phyloP scores from a whole-genome alignment of 1,140 invertebrate species.

The Phymorhynchus buccinoides region DNA sequence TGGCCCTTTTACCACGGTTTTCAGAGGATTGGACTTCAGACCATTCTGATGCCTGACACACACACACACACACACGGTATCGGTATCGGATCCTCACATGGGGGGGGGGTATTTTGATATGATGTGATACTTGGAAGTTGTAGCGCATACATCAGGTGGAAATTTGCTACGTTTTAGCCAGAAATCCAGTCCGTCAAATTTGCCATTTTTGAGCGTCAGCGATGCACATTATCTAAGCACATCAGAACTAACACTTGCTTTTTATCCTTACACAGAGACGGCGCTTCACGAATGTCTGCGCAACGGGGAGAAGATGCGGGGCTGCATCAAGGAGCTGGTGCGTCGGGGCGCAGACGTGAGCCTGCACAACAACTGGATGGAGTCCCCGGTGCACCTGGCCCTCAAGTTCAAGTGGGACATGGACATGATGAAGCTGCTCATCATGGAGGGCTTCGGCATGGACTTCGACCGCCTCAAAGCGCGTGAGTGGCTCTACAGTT shows the following conservation, averaged over 20 bases:
- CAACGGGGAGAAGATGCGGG: background rate
- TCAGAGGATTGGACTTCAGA: too few species aligned
- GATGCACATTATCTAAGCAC: background rate
- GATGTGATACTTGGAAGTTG: too few species aligned
- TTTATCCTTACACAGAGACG: background rate
- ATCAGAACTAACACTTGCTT: background rate
- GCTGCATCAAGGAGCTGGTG: constrained; percentile 8
- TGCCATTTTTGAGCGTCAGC: background rate
- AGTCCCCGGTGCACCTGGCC: background rate
- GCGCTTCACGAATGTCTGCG: constrained; percentile 13
- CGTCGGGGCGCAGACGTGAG: background rate
- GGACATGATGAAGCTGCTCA: background rate
- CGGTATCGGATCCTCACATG: too few species aligned
- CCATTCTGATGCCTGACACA: too few species aligned
- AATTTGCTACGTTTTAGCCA: too few species aligned
- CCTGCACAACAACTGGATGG: background rate
- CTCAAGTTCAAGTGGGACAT: background rate
- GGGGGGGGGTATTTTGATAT: too few species aligned
- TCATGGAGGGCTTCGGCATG: background rate
- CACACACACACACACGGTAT: too few species aligned
- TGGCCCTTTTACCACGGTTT: too few species aligned
- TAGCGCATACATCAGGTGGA: too few species aligned
- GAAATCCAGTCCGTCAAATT: too few species aligned
- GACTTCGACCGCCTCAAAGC: background rate
- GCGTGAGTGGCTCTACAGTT: too few species aligned